A percentile compares a stretch with the other conserved stretches of the same genome.
These are phyloP conservation scores for Cetonia aurata DNA, from an alignment of 2,888 invertebrate species.

Conservation along the genomic window DNA sequence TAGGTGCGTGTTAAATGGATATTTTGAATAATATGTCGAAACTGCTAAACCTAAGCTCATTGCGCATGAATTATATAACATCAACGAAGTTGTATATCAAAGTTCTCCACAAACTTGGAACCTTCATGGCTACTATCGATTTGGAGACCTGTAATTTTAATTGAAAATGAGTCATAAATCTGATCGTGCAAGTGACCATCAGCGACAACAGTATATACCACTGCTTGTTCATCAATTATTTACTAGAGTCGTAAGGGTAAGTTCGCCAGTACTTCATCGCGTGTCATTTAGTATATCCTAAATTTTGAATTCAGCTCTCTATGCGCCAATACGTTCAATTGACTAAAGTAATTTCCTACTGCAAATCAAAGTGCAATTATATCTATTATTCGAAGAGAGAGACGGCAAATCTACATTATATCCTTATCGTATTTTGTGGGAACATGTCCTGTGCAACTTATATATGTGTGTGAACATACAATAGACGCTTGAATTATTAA, in stretches of 20 bases:
- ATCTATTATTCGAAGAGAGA: no score
- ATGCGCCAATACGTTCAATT: not conserved
- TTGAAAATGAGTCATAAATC: slow-evolving; percentile 45
- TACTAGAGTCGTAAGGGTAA: slow-evolving; percentile 48
- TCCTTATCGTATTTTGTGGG: not conserved
- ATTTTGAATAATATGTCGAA: no score
- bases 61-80: no score
- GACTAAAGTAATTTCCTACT: no score
- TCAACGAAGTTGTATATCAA: no score
- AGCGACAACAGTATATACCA: slow-evolving; percentile 30
- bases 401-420: no score
- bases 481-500: slow-evolving; percentile 24
- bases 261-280: slow-evolving; percentile 48
- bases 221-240: slow-evolving; percentile 50
- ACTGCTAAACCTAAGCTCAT: no score
- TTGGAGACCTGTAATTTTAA: slow-evolving; percentile 17
- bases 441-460: slow-evolving; percentile 17
- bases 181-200: slow-evolving; percentile 37
- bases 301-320: not conserved
- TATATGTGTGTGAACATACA: slow-evolving; percentile 25
- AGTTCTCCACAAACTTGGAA: no score
- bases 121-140: no score
- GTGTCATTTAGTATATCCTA: slow-evolving; percentile 46
- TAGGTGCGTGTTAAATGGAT: no score
- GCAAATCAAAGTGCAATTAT: no score